Base-by-base conservation (phyloP, 2,797 vertebrate genomes). In the Nyctalus aviator region DNA sequence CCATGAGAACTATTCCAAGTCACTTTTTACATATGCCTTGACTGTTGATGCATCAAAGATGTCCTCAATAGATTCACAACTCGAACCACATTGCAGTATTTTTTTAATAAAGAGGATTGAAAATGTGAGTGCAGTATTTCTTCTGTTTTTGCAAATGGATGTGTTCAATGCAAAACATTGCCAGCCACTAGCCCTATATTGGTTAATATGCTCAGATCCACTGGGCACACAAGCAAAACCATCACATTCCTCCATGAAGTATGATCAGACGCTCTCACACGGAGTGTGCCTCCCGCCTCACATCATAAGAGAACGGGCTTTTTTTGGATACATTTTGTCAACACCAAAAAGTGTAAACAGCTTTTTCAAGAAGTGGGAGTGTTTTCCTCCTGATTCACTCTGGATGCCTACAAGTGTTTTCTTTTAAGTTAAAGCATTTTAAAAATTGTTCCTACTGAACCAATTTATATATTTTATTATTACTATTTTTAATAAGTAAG, bases 301-400 rank as follows among this genome's bases (percentile, higher is more conserved):
- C 1, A 41, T 95, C 92, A 91, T 95, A 94, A 95, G 78, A 93
- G 77, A 92, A 96, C 68, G 95, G 84, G 59, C 50, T 92, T 97
- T 75, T 93, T 94, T 95, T 41, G 68, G 92, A 94, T 95, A 93
- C 73, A 93, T 90, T 94, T 84, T 96, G 94, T 97, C 97, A 97
- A 96, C 85, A 94, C 88, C 82, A 86, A 91, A 86, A 84, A 90
- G 55, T 50, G 21, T 71, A 92, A 91, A 95, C 11, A 78, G 86
- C 83, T 96, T 97, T 94, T 91, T 72, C 95, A 97, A 97, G 95
- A 96, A 46, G 15, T 66, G 25, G 35, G 95, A 96, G 71, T 85
- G 69, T 95, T 98, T 96, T 95, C 73, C 50, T 84, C 66, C 86
- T 97, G 96, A 97, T 96, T 96, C 93, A 95, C 91, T 96, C 72